Percentiles rank a stretch among this genome's conserved stretches.
Evolutionary conservation across 2,797 vertebrate genomes (phyloP).

Genomic region (Apogon hyalosoma): DNA sequence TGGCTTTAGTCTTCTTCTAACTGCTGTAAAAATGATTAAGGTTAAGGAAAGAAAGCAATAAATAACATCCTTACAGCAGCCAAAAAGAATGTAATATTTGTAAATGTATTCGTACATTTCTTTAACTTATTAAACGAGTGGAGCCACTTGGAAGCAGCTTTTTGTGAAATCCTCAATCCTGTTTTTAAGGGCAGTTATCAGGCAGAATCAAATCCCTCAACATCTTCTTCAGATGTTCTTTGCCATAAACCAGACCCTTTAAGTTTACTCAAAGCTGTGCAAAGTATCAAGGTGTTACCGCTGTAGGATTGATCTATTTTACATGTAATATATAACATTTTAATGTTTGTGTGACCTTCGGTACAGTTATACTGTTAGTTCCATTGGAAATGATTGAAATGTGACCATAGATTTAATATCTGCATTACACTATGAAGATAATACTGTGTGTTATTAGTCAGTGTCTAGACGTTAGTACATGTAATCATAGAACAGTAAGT

Average conservation of each 20-base stretch:
- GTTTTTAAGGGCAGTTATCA: background rate
- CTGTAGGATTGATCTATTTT: background rate
- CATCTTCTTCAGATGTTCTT: slow-evolving; percentile 22
- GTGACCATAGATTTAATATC: slow-evolving; percentile 12
- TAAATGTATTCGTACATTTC: slow-evolving; percentile 32
- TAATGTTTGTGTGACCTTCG: slow-evolving; percentile 9
- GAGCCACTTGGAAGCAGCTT: slow-evolving; percentile 44
- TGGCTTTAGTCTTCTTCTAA: slow-evolving; percentile 64
- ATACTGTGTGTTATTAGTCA: slow-evolving; percentile 24
- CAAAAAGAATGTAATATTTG: slow-evolving; percentile 16
- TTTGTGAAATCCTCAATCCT: slow-evolving; percentile 27
- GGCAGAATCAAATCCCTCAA: slow-evolving; percentile 10
- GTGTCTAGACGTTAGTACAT: slow-evolving; percentile 21
- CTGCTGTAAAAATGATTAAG: slow-evolving; percentile 56
- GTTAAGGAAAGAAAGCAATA: slow-evolving; percentile 5
- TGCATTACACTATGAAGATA: slow-evolving; percentile 21
- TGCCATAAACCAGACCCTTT: slow-evolving; percentile 23
- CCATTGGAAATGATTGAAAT: slow-evolving; percentile 27
- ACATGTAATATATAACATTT: slow-evolving; percentile 18
- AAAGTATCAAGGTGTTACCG: slow-evolving; percentile 24
- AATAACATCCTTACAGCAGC: slow-evolving; percentile 38
- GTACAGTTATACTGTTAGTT: slow-evolving; percentile 14
- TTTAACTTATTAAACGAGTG: slow-evolving; percentile 26
- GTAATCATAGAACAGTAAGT: slow-evolving; percentile 23
- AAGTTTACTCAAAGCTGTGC: slow-evolving; percentile 40